Conservation (phyloP, 2,888 invertebrate species). For the Ethmia dodecea region DNA sequence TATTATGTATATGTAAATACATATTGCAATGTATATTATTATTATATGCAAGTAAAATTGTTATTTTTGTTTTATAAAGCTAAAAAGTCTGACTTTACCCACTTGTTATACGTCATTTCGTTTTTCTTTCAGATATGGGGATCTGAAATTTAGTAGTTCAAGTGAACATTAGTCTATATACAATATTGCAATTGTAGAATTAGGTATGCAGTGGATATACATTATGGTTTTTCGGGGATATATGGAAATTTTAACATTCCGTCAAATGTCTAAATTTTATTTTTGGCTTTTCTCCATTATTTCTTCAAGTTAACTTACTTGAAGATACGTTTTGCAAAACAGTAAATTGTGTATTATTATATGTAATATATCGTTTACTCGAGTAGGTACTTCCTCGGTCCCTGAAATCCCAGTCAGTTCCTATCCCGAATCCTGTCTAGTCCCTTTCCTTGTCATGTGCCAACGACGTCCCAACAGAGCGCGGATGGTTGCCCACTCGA, state of each 20-base stretch:
- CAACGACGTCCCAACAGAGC: slow-evolving; percentile 60
- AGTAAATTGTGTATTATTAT: slow-evolving; percentile 31
- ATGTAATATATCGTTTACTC: slow-evolving; percentile 24
- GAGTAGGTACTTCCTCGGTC: slow-evolving; percentile 31
- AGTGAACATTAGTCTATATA: slow-evolving; percentile 52
- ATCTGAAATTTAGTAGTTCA: slow-evolving; percentile 62
- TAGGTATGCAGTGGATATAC: slow-evolving; percentile 47
- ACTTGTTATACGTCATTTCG: slow-evolving; percentile 62
- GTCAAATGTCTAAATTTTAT: slow-evolving; percentile 46
- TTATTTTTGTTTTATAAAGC: slow-evolving; percentile 67
- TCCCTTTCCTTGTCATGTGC: slow-evolving; percentile 69
- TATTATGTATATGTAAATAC: slow-evolving; percentile 76
- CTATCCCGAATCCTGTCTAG: slow-evolving; percentile 68
- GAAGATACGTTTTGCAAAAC: slow-evolving; percentile 25
- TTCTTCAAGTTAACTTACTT: slow-evolving; percentile 17
- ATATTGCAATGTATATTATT: slow-evolving; percentile 71
- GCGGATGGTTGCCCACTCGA: slow-evolving; percentile 35
- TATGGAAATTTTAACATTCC: slow-evolving; percentile 63
- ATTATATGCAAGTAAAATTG: slow-evolving; percentile 71
- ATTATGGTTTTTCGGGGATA: slow-evolving; percentile 54
- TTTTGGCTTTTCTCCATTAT: slow-evolving; percentile 38
- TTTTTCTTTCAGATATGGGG: slow-evolving; percentile 52
- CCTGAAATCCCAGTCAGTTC: slow-evolving; percentile 49
- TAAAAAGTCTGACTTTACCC: slow-evolving; percentile 75
- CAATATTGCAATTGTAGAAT: slow-evolving; percentile 46